Base-by-base conservation (phyloP, 2,797 vertebrate genomes). In the Neosilurus hyrtlii region DNA sequence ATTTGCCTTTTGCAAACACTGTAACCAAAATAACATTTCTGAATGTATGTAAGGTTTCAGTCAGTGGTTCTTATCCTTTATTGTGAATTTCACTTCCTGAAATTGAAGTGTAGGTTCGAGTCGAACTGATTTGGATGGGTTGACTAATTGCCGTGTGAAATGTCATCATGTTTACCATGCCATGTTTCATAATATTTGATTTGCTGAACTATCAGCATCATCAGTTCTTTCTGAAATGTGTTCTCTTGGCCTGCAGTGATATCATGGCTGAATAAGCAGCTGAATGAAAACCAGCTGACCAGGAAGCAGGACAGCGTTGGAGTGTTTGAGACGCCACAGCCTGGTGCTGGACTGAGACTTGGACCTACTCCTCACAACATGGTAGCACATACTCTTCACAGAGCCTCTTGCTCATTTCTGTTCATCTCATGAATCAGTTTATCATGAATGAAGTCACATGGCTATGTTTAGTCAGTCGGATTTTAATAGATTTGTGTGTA, bases 211-310 rank as follows among this genome's bases (percentile, higher is more conserved):
- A 26, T 65, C 16, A 30, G 5, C 14, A 43, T 43, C 43, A 43
- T 43, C 43, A 43, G 43, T 43, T 43, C 43, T 43, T 61, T 22
- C 20, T 5, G 57, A 61, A 43, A 30, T 43, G 12, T 1, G 5
- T n/a, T 59, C 51, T 65, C 9, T 63, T 35, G 18, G 18, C n/a
- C 24, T 76, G n/a, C 88, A 99, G 97, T 99, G 52, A 99, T 99
- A 89, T 95, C 90, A 0, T 99, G 97, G 97, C 91, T 99, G 63
- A 99, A 99, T 90, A 99, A 97, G 90, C 97, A 99, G 90, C 92
- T 99, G 59, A 98, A 97, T 91, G 97, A 98, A 83, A 94, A 94
- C 87, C 96, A 98, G 88, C 87, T 96, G 79, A 85, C 84, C 76
- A 95, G 92, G 89, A 95, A 93, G 82, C 89, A 89, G 2, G 92